Evolutionary conservation across 2,113 vertebrate genomes (phyloP).

Genomic region (Hemibagrus wyckioides): DNA sequence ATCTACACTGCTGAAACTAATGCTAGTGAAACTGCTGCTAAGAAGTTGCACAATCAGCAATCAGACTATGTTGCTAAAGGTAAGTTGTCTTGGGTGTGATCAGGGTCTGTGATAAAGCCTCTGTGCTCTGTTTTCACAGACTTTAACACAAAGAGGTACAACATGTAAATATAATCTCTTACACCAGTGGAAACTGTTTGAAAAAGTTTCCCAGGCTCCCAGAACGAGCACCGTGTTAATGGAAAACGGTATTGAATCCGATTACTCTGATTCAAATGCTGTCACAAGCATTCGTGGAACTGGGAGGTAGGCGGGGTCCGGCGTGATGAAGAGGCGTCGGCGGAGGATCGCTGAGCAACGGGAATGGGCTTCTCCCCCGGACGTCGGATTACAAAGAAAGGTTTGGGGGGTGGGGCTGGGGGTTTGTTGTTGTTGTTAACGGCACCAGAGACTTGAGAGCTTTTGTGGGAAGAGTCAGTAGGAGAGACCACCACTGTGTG

Average conservation of each 20-base stretch:
- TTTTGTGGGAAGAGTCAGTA: slow-evolving; percentile 58
- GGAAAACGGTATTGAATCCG: background rate
- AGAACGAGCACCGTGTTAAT: background rate
- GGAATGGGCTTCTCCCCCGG: slow-evolving; percentile 36
- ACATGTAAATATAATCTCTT: background rate
- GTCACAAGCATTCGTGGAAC: slow-evolving; percentile 77
- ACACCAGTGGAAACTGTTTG: background rate
- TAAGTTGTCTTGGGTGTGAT: background rate
- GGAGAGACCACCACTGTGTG: slow-evolving; percentile 88
- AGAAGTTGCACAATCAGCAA: background rate
- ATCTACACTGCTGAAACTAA: background rate
- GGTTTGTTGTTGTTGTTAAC: slow-evolving; percentile 34
- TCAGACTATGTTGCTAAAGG: background rate
- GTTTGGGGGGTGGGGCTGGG: slow-evolving; percentile 54
- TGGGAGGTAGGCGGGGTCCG: slow-evolving; percentile 71
- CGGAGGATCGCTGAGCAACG: slow-evolving; percentile 18
- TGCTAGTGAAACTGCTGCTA: background rate
- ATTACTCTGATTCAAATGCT: background rate
- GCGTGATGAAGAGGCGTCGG: slow-evolving; percentile 46
- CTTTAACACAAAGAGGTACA: background rate
- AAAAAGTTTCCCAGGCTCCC: background rate
- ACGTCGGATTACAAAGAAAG: slow-evolving; percentile 47
- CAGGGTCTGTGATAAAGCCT: background rate
- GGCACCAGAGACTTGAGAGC: slow-evolving; percentile 50
- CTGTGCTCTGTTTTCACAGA: background rate